phyloP scores from a whole-genome alignment of 1,140 invertebrate genomes.

The Matsumurasca onukii region DNA sequence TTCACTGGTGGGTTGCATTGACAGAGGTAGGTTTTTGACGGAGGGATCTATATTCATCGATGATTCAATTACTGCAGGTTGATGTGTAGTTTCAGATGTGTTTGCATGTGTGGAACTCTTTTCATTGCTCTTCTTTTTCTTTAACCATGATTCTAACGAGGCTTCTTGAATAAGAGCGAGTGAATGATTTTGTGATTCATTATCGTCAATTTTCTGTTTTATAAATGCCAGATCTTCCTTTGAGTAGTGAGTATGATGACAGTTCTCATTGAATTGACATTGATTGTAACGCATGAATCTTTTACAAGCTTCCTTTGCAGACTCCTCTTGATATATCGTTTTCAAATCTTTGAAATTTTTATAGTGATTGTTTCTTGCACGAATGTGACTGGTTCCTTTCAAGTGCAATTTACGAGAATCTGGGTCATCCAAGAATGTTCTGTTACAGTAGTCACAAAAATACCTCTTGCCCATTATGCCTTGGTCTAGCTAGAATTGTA shows the following conservation, averaged over 20 bases:
- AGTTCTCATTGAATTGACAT: conserved; percentile 39
- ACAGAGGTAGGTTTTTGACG: not conserved
- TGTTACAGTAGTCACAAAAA: conserved; percentile 43
- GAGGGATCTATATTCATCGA: not conserved
- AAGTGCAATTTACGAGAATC: conserved; percentile 41
- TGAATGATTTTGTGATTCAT: not conserved
- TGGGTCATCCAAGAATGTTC: conserved; percentile 40
- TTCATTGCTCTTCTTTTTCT: not conserved
- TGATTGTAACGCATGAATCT: conserved; percentile 34
- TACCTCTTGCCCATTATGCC: conserved; percentile 36
- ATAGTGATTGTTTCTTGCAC: conserved; percentile 40
- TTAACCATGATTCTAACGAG: conserved; percentile 1
- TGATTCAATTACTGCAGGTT: not conserved
- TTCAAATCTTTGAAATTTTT: conserved; percentile 36
- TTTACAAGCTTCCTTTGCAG: conserved; percentile 36
- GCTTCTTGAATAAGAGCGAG: not conserved
- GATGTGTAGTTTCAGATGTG: not conserved
- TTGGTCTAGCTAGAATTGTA: too few species aligned
- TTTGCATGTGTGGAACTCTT: not conserved
- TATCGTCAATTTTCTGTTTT: conserved; percentile 12
- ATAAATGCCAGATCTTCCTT: conserved; percentile 34
- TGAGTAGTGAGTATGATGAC: conserved; percentile 39
- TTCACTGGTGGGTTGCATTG: not conserved
- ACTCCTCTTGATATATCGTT: conserved; percentile 39
- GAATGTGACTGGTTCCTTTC: conserved; percentile 35